Percentiles rank a stretch among this genome's conserved stretches.
Evolutionary conservation across 2,888 invertebrate genomes (phyloP).

Genomic region (Cheilosia vernalis): DNA sequence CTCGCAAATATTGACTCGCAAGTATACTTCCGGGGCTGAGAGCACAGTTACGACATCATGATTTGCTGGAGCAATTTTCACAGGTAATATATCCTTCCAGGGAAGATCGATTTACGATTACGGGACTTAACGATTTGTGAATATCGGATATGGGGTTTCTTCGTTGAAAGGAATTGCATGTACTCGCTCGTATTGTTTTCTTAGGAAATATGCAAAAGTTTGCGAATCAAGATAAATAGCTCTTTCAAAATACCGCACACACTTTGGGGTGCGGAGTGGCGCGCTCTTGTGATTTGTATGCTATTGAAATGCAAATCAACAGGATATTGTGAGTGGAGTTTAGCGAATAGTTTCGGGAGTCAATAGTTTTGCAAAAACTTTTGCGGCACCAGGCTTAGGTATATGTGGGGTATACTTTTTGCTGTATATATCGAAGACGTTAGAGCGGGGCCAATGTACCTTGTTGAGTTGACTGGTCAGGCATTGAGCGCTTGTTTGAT

Average conservation of each 20-base stretch:
- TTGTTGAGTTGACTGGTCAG: no score
- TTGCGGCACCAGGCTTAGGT: conserved; percentile 4
- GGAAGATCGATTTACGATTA: conserved; percentile 74
- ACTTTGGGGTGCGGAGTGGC: conserved; percentile 16
- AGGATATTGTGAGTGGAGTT: conserved; percentile 67
- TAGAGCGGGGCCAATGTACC: neutral
- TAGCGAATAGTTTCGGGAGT: conserved; percentile 44
- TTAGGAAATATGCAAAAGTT: conserved; percentile 70
- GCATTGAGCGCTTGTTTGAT: no score
- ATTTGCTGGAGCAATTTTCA: conserved; percentile 63
- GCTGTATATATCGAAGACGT: neutral
- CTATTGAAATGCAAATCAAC: conserved; percentile 73
- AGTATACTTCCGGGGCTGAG: conserved; percentile 58
- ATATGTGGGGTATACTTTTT: neutral
- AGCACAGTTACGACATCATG: conserved; percentile 61
- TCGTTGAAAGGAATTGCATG: conserved; percentile 52
- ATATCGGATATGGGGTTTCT: conserved; percentile 62
- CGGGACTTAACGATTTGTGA: conserved; percentile 73
- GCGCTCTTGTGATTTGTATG: conserved; percentile 66
- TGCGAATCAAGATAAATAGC: conserved; percentile 74
- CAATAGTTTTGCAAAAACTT: conserved; percentile 42
- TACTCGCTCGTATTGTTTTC: conserved; percentile 59
- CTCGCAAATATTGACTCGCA: conserved; percentile 67
- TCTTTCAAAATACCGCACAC: conserved; percentile 66
- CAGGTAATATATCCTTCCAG: conserved; percentile 74